Base-by-base conservation (phyloP, 2,113 vertebrate species). In the Pao palembangensis region DNA sequence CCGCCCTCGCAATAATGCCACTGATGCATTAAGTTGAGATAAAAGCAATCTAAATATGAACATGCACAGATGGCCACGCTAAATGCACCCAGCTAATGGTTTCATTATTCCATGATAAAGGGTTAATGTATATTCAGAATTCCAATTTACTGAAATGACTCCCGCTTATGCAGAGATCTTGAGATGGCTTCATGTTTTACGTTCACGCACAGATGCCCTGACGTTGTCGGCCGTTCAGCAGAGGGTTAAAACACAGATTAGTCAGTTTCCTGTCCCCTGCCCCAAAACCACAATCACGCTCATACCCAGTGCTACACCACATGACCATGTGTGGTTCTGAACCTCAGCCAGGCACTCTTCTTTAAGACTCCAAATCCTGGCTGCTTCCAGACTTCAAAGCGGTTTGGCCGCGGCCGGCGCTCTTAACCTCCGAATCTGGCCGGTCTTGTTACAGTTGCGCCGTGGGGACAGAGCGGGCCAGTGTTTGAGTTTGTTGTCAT, bases 391-490 rank as follows among this genome's bases (percentile, higher is more conserved):
- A 86, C 85, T 88, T 42, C 83, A 90, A 90, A 92, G 88, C 71
- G 21, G 73, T 69, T 83, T 85, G 82, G 71, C 76, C 82, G 76
- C 77, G 74, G 72, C 84, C 58, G 73, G 76, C 76, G 79, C 77
- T 91, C 79, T 89, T 84, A 89, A 87, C 86, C 84, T 78, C 85
- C 82, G 86, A 87, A 90, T 89, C 87, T 91, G 85, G 81, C 90
- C 76, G 71, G 56, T 87, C 87, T 81, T 76, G 85, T 86, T 85
- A 72, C 76, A 86, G 79, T 70, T 86, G 75, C 65, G 15, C 80
- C 74, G 77, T 55, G 67, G 79, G 91, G 88, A 94, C 90, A 92
- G 91, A 92, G 90, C 87, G 72, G 58, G 73, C 25, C 77, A 89
- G 88, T 89, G 88, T 93, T 75, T 81, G 68, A 50, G 56, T 75